These are phyloP conservation scores for Glossosoma conforme DNA, from an alignment of 1,140 invertebrate genomes.

Conservation along the genomic window DNA sequence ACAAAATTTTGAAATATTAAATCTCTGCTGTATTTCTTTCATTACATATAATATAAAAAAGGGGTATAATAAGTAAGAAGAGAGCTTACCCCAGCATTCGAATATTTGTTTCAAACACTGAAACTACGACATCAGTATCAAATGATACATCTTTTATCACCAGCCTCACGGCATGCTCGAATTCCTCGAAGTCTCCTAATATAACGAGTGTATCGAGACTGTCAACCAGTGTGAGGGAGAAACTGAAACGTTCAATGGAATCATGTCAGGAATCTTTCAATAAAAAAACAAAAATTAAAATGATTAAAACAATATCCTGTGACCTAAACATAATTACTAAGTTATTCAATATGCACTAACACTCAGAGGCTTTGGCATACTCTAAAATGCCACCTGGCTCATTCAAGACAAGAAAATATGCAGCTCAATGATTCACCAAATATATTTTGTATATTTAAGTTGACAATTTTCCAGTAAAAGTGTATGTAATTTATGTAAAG, in stretches of 20 bases:
- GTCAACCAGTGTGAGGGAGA: constrained; percentile 93
- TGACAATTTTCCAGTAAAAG: too few species aligned
- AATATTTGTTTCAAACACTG: constrained; percentile 98
- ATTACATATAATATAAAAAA: too few species aligned
- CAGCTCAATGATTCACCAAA: too few species aligned
- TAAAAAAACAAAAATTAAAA: background rate
- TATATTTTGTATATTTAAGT: too few species aligned
- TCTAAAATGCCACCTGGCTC: too few species aligned
- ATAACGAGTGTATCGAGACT: constrained; percentile 90
- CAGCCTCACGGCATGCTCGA: constrained; percentile 84
- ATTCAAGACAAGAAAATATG: too few species aligned
- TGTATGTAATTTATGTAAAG: too few species aligned
- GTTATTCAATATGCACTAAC: background rate
- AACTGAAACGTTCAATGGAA: constrained; percentile 63
- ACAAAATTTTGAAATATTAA: too few species aligned
- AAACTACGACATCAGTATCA: constrained; percentile 92
- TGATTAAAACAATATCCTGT: background rate
- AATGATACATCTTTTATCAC: constrained; percentile 85
- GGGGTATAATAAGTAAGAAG: constrained; percentile 21
- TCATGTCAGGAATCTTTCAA: background rate
- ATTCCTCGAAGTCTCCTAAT: constrained; percentile 89
- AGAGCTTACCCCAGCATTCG: constrained; percentile 82
- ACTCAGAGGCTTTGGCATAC: too few species aligned
- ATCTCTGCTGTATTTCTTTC: too few species aligned
- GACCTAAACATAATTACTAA: background rate